phyloP scores from a whole-genome alignment of 64 coral and sea anemone species.

The Stichodactyla mertensii region DNA sequence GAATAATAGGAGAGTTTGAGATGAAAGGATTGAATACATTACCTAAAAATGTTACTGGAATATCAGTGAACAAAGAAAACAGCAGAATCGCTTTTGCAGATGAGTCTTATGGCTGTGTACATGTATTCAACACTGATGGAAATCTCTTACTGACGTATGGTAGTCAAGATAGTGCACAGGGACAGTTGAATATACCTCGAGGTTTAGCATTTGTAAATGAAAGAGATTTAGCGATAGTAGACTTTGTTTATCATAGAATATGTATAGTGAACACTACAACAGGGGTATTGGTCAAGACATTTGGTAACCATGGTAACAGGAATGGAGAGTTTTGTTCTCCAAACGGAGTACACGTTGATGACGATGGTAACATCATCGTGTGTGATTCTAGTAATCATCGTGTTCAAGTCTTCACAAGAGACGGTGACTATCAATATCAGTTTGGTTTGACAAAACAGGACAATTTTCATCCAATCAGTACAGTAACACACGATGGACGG shows the following conservation, averaged over 20 bases:
- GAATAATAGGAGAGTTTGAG: too few relatives aligned
- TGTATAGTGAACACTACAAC: background rate
- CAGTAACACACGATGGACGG: background rate
- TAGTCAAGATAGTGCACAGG: too few relatives aligned
- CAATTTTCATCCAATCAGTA: background rate
- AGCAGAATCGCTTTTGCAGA: too few relatives aligned
- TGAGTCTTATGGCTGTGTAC: too few relatives aligned
- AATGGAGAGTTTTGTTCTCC: background rate
- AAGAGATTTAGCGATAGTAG: background rate
- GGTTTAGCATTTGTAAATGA: background rate
- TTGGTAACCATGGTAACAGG: background rate
- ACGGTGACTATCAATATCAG: background rate
- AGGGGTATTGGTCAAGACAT: background rate
- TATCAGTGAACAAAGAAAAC: too few relatives aligned
- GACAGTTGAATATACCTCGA: too few relatives aligned
- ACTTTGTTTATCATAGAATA: background rate
- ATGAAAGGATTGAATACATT: too few relatives aligned
- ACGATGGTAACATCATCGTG: constrained; percentile 4
- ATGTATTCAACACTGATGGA: too few relatives aligned
- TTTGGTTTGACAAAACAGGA: background rate
- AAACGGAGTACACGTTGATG: background rate
- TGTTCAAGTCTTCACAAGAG: background rate
- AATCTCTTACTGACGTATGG: too few relatives aligned
- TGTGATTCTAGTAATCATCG: background rate
- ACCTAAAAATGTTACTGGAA: too few relatives aligned